A percentile compares a stretch with the other conserved stretches of the same genome.
Evolutionary conservation across 2,888 invertebrate genomes (phyloP).

Genomic region (Eledona agricola): DNA sequence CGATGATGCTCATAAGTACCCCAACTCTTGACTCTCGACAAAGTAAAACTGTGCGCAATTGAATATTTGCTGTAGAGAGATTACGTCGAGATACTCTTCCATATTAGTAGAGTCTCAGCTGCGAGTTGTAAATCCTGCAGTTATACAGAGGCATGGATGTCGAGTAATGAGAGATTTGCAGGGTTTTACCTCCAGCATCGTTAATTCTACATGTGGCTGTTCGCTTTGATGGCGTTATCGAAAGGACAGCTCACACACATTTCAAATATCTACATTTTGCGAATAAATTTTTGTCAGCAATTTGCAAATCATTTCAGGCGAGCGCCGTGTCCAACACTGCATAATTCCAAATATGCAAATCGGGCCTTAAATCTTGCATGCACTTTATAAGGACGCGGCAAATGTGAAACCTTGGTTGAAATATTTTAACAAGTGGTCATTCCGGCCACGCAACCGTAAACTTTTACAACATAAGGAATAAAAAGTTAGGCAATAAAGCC

Average conservation of each 20-base stretch:
- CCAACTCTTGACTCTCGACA: constrained; percentile 1
- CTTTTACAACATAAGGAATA: constrained; percentile 5
- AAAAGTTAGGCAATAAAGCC: constrained; percentile 2
- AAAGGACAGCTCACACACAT: no score
- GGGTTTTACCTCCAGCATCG: no score
- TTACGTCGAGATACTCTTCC: constrained; percentile 9
- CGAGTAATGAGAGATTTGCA: no score
- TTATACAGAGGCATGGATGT: no score
- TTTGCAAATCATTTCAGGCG: no score
- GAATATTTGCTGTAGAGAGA: constrained; percentile 5
- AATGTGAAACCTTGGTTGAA: constrained; percentile 15
- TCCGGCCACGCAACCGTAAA: constrained; percentile 12
- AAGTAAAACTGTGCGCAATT: constrained; percentile 8
- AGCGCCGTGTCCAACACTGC: no score
- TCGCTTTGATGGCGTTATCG: no score
- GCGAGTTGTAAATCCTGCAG: constrained; percentile 16
- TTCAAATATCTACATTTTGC: no score
- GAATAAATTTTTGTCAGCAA: no score
- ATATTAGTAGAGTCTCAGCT: constrained; percentile 7
- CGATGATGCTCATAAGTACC: constrained; percentile 23
- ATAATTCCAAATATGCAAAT: constrained; percentile 14
- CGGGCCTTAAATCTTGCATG: constrained; percentile 8
- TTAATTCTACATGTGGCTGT: no score
- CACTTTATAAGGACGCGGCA: constrained; percentile 7
- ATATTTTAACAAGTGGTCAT: constrained; percentile 13